Conservation (phyloP, 2,797 vertebrate species). For the Thripadectes ignobilis region DNA sequence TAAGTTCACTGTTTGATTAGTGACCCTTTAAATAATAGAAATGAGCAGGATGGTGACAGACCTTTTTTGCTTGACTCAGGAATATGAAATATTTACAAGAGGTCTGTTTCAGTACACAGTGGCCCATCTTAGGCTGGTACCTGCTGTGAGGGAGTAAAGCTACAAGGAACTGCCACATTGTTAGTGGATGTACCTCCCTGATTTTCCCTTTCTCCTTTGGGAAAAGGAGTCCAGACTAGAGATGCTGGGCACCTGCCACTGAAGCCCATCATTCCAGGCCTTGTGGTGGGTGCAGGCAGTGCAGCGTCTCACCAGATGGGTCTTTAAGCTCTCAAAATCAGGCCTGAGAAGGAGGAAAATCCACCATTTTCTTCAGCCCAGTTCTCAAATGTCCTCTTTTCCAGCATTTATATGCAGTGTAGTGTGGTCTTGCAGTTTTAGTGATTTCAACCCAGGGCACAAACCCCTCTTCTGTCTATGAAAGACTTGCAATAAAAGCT, state of each 20-base stretch:
- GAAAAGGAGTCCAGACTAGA: neutral
- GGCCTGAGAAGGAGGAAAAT: neutral
- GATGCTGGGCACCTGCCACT: neutral
- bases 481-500: neutral
- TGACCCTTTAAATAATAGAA: slow-evolving; percentile 49
- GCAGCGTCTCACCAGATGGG: neutral
- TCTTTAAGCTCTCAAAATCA: neutral
- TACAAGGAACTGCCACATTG: neutral
- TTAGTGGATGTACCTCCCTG: neutral
- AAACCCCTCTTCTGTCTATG: neutral
- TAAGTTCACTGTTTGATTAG: slow-evolving; percentile 49
- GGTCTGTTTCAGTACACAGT: neutral
- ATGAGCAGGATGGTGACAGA: neutral
- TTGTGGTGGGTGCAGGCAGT: neutral
- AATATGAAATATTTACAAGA: slow-evolving; percentile 8
- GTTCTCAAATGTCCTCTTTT: neutral
- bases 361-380: neutral
- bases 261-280: neutral
- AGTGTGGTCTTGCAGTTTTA: neutral
- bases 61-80: slow-evolving; percentile 13
- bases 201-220: neutral
- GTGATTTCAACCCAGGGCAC: neutral
- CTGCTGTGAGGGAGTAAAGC: rapidly evolving
- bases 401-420: rapidly evolving
- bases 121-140: neutral